Conservation (phyloP, 2,797 vertebrate species). For the Alosa sapidissima region DNA sequence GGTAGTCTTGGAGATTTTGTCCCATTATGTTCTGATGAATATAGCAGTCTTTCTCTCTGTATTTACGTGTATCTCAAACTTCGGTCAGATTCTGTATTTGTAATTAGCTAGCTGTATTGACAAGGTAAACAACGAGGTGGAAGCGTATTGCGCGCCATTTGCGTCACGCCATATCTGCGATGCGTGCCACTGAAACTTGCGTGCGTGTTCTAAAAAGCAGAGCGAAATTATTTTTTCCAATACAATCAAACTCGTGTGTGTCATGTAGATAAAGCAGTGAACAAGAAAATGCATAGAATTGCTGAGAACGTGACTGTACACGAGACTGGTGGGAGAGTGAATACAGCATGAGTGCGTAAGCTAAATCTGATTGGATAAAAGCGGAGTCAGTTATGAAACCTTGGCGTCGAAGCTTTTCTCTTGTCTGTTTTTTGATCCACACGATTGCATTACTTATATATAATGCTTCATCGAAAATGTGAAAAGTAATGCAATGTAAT, state of each 20-base stretch:
- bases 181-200: not conserved
- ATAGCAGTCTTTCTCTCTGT: not conserved
- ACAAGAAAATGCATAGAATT: not conserved
- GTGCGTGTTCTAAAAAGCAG: not conserved
- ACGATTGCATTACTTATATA: not conserved
- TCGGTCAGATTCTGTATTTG: not conserved
- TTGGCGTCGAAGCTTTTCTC: not conserved
- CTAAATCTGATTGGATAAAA: not conserved
- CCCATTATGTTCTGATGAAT: not conserved
- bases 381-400: slow-evolving; percentile 41
- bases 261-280: not conserved
- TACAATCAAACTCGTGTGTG: not conserved
- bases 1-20: not conserved
- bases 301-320: slow-evolving; percentile 24
- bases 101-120: slow-evolving; percentile 18
- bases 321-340: slow-evolving; percentile 22
- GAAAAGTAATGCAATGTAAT: not conserved
- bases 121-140: slow-evolving; percentile 57
- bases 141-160: slow-evolving; percentile 58
- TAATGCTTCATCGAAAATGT: not conserved
- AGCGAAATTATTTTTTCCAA: not conserved
- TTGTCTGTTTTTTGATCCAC: not conserved
- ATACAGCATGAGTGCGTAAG: slow-evolving; percentile 20
- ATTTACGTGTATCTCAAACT: not conserved
- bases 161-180: slow-evolving; percentile 38